Percentiles rank a stretch among this genome's conserved stretches.
Conservation (phyloP, 2,888 invertebrate genomes). For the Thereva nobilitata region DNA sequence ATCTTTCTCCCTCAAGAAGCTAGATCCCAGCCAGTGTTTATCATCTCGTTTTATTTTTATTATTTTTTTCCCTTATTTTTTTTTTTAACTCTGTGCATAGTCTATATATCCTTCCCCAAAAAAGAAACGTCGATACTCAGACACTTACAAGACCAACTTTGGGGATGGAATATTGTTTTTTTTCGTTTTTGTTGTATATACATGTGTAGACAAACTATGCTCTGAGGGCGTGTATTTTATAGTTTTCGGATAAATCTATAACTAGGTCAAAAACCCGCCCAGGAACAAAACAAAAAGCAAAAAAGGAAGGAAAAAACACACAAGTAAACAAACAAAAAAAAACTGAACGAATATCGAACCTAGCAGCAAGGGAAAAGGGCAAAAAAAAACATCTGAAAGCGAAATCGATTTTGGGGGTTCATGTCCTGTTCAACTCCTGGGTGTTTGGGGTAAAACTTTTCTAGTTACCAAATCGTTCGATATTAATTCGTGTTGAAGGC, state of each 20-base stretch:
- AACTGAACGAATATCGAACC: conserved; percentile 2
- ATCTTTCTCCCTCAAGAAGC: conserved; percentile 17
- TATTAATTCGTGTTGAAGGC: conserved; percentile 10
- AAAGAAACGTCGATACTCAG: background rate
- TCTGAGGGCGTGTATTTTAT: conserved; percentile 22
- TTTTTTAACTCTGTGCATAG: conserved; percentile 3
- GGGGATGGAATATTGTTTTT: too few species aligned
- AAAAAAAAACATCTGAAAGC: conserved; percentile 25
- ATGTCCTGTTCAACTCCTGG: conserved; percentile 11
- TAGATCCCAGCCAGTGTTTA: conserved; percentile 2
- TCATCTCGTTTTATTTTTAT: conserved; percentile 2
- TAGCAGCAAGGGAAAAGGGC: conserved; percentile 10
- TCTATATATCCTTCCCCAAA: conserved; percentile 2
- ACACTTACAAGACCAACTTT: too few species aligned
- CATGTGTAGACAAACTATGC: background rate
- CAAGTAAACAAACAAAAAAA: background rate
- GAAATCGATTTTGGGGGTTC: conserved; percentile 30
- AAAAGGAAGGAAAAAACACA: too few species aligned
- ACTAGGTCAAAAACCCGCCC: conserved; percentile 33
- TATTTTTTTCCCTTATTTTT: conserved; percentile 22
- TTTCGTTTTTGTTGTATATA: too few species aligned
- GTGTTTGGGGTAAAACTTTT: conserved; percentile 14
- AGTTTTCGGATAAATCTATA: conserved; percentile 37
- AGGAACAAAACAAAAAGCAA: background rate
- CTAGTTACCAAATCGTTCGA: conserved; percentile 17